Conservation (phyloP, 2,888 invertebrate genomes). For the Erebia ligea region DNA sequence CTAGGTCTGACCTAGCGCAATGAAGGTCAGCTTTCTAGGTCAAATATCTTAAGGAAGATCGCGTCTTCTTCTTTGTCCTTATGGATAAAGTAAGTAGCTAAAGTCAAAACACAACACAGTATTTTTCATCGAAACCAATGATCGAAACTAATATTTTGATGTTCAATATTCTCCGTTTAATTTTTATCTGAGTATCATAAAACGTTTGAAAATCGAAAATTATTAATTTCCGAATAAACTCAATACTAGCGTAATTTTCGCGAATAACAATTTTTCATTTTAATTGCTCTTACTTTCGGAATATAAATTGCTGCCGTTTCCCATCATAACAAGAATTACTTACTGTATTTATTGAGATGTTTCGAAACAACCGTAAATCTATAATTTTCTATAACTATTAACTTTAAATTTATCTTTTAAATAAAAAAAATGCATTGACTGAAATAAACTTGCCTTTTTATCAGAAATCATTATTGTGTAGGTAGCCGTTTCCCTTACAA, state of each 20-base stretch:
- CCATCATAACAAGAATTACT: background rate
- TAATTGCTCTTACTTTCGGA: constrained; percentile 7
- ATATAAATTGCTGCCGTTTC: constrained; percentile 1
- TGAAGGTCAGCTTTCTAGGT: constrained; percentile 13
- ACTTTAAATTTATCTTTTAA: background rate
- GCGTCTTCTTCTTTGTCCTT: background rate
- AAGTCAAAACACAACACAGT: background rate
- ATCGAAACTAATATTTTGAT: too few relatives aligned
- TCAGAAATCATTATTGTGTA: background rate
- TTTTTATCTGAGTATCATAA: too few relatives aligned
- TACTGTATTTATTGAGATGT: background rate
- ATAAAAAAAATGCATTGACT: too few relatives aligned
- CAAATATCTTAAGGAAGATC: background rate
- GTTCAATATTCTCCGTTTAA: too few relatives aligned
- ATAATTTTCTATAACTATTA: background rate
- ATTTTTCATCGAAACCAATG: too few relatives aligned
- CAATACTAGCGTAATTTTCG: background rate
- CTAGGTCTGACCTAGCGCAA: constrained; percentile 10
- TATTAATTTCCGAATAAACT: too few relatives aligned
- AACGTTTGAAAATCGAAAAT: too few relatives aligned
- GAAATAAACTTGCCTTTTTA: background rate
- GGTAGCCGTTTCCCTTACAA: background rate
- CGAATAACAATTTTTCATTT: background rate
- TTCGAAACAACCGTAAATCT: background rate
- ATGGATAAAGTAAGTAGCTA: background rate